Evolutionary conservation across 2,113 vertebrate species (phyloP).

Genomic region (Loxodonta africana): DNA sequence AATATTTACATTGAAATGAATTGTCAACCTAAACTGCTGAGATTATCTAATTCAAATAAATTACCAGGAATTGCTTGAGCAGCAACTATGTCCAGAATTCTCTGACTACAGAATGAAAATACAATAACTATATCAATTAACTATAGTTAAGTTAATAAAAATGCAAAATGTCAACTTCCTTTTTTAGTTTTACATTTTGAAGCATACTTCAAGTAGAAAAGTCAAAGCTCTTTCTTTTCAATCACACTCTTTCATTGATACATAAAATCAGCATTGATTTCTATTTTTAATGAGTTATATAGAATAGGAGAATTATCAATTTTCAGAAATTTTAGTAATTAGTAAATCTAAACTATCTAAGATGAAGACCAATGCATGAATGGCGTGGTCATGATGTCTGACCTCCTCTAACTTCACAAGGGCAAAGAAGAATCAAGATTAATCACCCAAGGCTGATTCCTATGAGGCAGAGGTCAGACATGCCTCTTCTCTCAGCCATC

Average conservation of each 20-base stretch:
- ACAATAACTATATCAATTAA: not conserved
- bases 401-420: too few relatives aligned
- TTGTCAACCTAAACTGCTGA: not conserved
- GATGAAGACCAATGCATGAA: not conserved
- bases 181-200: constrained; percentile 8
- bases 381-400: too few relatives aligned
- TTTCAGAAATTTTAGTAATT: constrained; percentile 34
- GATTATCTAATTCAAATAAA: not conserved
- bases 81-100: not conserved
- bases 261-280: constrained; percentile 7
- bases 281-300: not conserved
- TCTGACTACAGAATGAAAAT: not conserved
- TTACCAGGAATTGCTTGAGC: not conserved
- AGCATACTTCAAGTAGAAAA: constrained; percentile 20
- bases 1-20: not conserved
- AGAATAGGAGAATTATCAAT: not conserved
- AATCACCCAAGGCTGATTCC: too few relatives aligned
- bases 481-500: too few relatives aligned
- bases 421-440: too few relatives aligned
- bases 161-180: not conserved
- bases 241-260: not conserved
- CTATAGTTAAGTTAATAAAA: constrained; percentile 6
- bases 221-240: not conserved
- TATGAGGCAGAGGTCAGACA: too few relatives aligned
- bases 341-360: not conserved